Conservation (phyloP, 30 jellyfish, hydroid and myxozoan species). For the Chrysaora quinquecirrha region DNA sequence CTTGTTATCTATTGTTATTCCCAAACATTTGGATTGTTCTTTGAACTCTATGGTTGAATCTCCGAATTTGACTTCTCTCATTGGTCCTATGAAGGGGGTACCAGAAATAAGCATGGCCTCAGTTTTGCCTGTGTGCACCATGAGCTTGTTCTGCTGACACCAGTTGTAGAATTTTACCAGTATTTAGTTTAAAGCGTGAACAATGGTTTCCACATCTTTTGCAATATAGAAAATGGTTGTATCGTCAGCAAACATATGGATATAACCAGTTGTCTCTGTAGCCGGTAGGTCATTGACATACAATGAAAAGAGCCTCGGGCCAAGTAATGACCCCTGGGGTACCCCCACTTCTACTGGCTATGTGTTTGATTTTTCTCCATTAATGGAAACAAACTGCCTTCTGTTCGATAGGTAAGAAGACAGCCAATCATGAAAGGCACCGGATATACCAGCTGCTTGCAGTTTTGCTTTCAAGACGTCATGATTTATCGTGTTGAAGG, state of each 20-base stretch:
- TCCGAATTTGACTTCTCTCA: conserved; percentile 25
- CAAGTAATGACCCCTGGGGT: conserved; percentile 51
- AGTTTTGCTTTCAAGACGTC: conserved; percentile 30
- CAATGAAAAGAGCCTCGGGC: conserved; percentile 43
- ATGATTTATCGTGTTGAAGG: conserved; percentile 37
- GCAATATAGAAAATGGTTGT: conserved; percentile 35
- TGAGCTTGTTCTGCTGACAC: conserved; percentile 32
- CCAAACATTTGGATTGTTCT: conserved; percentile 36
- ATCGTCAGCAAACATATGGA: conserved; percentile 52
- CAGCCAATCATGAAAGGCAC: conserved; percentile 44
- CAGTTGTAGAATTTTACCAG: conserved; percentile 23
- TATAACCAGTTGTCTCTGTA: conserved; percentile 16
- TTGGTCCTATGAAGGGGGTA: conserved; percentile 55
- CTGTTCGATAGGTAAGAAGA: conserved; percentile 33
- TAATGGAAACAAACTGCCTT: conserved; percentile 33
- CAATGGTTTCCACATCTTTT: conserved; percentile 24
- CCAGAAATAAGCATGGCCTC: conserved; percentile 45
- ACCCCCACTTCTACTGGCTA: conserved; percentile 19
- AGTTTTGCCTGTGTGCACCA: conserved; percentile 38
- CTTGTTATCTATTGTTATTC: conserved; percentile 39
- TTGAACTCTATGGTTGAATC: conserved; percentile 39
- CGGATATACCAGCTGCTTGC: conserved; percentile 22
- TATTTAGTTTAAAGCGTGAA: conserved; percentile 21
- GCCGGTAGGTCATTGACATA: conserved; percentile 49
- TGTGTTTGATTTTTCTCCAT: conserved; percentile 29